A percentile compares a stretch with the other conserved stretches of the same genome.
Conservation (phyloP, 2,113 vertebrate species). For the Anseranas semipalmata region DNA sequence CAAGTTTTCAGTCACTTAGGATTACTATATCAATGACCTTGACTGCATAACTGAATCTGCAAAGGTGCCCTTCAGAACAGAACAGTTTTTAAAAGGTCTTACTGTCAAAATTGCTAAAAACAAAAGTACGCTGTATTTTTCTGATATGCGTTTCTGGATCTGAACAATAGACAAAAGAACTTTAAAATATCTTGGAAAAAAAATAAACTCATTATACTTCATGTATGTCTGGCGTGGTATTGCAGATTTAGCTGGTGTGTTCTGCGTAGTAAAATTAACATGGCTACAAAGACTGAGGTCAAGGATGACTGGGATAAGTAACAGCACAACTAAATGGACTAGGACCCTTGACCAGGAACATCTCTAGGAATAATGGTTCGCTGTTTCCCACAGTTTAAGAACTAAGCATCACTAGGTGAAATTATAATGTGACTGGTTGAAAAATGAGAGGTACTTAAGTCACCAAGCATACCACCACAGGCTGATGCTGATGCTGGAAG, state of each 20-base stretch:
- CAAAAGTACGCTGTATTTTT: background rate
- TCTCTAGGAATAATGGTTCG: background rate
- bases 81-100: background rate
- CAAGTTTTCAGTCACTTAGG: background rate
- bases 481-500: background rate
- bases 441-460: background rate
- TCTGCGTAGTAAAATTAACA: background rate
- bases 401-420: background rate
- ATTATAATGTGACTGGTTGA: background rate
- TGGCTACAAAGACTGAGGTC: background rate
- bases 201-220: background rate
- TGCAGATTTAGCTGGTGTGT: background rate
- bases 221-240: background rate
- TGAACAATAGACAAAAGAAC: background rate
- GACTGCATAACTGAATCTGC: background rate
- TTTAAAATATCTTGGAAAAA: background rate
- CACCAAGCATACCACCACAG: background rate
- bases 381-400: background rate
- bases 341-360: background rate
- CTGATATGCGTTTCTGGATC: background rate
- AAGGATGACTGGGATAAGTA: background rate
- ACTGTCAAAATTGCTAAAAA: background rate
- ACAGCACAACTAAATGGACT: background rate
- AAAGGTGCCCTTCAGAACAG: background rate
- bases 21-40: background rate